A percentile compares a stretch with the other conserved stretches of the same genome.
Conservation (phyloP, 2,888 invertebrate genomes). For the Lepetodrilus schrolli region DNA sequence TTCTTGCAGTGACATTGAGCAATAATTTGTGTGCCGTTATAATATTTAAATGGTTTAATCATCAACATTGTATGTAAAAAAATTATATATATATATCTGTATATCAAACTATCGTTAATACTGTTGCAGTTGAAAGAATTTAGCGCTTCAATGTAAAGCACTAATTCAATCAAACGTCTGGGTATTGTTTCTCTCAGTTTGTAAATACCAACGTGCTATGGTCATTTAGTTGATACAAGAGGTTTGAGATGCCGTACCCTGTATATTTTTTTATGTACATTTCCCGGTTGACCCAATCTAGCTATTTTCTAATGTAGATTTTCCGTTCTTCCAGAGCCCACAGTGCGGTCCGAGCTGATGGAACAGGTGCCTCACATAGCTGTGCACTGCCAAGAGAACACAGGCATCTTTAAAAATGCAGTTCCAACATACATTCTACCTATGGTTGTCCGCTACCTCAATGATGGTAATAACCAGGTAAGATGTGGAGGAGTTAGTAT, state of each 20-base stretch:
- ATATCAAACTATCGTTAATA: too few species aligned
- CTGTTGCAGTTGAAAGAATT: too few species aligned
- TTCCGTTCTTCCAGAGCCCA: slow-evolving; percentile 78
- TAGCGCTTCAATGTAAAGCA: too few species aligned
- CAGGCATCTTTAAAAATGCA: slow-evolving; percentile 75
- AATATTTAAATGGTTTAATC: not conserved
- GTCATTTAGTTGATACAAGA: too few species aligned
- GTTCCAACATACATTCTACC: slow-evolving; percentile 80
- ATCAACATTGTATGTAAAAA: not conserved
- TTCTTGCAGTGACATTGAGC: too few species aligned
- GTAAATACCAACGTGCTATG: too few species aligned
- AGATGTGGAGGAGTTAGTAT: too few species aligned
- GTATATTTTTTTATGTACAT: not conserved
- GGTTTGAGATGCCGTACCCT: too few species aligned
- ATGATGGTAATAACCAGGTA: slow-evolving; percentile 80
- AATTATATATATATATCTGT: too few species aligned
- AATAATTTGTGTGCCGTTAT: not conserved
- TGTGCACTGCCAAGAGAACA: slow-evolving; percentile 79
- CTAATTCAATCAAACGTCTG: too few species aligned
- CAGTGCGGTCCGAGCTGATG: slow-evolving; percentile 80
- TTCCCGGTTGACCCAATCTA: not conserved
- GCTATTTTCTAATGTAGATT: not conserved
- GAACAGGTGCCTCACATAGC: slow-evolving; percentile 83
- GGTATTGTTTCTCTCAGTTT: too few species aligned
- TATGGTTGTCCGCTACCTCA: slow-evolving; percentile 80